Evolutionary conservation across 2,113 vertebrate species (phyloP), one percentile per base, ranked within the genome.

Genomic region (Phalacrocorax pelagicus): DNA sequence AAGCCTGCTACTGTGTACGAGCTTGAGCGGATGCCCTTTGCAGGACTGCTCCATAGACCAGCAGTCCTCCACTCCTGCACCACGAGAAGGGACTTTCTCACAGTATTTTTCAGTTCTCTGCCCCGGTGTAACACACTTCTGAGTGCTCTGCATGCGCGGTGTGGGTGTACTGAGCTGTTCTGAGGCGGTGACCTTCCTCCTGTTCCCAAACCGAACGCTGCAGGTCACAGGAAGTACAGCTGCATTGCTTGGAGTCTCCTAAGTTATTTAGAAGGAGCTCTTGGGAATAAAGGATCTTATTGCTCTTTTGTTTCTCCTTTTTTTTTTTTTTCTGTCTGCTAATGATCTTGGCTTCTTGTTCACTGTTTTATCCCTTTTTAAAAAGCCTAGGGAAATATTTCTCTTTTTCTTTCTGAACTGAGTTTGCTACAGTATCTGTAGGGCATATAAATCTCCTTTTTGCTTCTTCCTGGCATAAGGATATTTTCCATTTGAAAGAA

Each of bases 401-500:
- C 94, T 83, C 34, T 94, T 97, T 42, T 71, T 73, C 44, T 63
- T 86, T 94, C 44, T 75, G 73, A 72, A 52, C n/a, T 54, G 61
- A 96, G 30, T 88, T 96, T 90, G 72, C 73, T 30, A 0, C 11
- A 4, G 5, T 78, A 42, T 73, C 78, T 92, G 9, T 67, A 81
- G 67, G 77, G 86, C 88, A 95, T 90, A 61, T 59, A 84, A 78
- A 81, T 69, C 49, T 94, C 70, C 54, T 47, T 86, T 81, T 88
- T 94, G 40, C 46, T 42, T 92, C 62, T 94, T 95, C 42, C 86
- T 96, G 90, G 69, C 72, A 51, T 89, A 80, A 88, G 40, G 85
- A 77, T 88, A 46, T 46, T 86, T 96, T 96, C 95, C 38, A 75
- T 84, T 92, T 87, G 71, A 96, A 82, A 92, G 94, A 88, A 82